These are phyloP conservation scores for Cinara cedri DNA, from an alignment of 2,888 invertebrate genomes.

Conservation along the genomic window DNA sequence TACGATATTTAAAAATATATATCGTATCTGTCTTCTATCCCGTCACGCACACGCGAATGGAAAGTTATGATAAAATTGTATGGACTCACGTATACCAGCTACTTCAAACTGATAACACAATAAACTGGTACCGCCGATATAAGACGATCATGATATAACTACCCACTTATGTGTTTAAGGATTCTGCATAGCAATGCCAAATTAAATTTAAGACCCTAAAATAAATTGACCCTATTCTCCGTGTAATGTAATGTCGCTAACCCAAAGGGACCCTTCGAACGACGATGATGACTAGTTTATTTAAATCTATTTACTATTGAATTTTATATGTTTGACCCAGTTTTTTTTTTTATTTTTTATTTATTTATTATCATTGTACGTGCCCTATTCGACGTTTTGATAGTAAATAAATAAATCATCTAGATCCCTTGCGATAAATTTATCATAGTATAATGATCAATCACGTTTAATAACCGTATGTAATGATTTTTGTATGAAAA, in stretches of 20 bases:
- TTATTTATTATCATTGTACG: background rate
- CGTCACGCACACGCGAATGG: too few relatives aligned
- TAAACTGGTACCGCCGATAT: too few relatives aligned
- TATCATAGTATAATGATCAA: too few relatives aligned
- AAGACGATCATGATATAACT: too few relatives aligned
- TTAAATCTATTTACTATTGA: slow-evolving; percentile 21
- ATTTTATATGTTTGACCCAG: slow-evolving; percentile 25
- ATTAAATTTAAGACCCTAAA: background rate
- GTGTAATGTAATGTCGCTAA: background rate
- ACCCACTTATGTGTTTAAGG: too few relatives aligned
- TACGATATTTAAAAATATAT: too few relatives aligned
- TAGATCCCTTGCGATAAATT: background rate
- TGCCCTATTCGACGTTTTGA: background rate
- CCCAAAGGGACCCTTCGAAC: background rate
- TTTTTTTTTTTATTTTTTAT: background rate
- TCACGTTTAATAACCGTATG: too few relatives aligned
- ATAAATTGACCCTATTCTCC: background rate
- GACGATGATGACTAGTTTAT: background rate
- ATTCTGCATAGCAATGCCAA: background rate
- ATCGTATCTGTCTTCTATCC: too few relatives aligned
- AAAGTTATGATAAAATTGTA: too few relatives aligned
- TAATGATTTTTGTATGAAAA: too few relatives aligned
- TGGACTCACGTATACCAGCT: too few relatives aligned
- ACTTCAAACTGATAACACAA: too few relatives aligned
- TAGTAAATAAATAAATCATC: background rate